Evolutionary conservation across 2,888 invertebrate genomes (phyloP), one percentile per base, ranked within the genome.

Genomic region (Caenorhabditis sp.): DNA sequence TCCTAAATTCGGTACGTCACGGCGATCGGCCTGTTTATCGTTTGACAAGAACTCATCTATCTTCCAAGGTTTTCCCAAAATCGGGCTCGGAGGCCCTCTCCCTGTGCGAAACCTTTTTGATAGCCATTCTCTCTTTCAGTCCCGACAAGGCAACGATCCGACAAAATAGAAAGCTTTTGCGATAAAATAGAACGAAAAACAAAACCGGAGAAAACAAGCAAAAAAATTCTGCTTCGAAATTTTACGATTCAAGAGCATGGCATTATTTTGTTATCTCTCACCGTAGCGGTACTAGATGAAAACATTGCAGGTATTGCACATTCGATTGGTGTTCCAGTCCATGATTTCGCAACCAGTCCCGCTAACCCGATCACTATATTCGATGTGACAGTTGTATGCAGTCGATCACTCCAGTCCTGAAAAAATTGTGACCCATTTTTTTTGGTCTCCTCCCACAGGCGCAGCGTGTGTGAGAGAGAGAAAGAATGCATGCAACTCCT

Each of bases 221-320:
- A 23, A 31, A 54, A 37, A 21, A 54, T n/a, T 19, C 26, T 24
- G 26, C n/a, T 60, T 21, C 17, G 14, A 21, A 43, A 49, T 37
- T 26, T 26, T 54, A n/a, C 10, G 23, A n/a, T 6, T 19, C 51
- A 31, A 6, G 4, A 6, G 4, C 10, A 31, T 6, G 4, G 31
- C 10, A 10, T 31, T 19, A 54, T 27, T 36, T 37, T 27, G 19
- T 8, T 8, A 66, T 53, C 12, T 24, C 66, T 62, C 27, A 82
- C 83, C 79, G 66, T 64, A 24, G 72, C 59, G 61, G 77, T 79
- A 61, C 69, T 70, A 12, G 70, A 73, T 17, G 79, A 81, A 58
- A 82, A 81, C 60, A 72, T 74, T 36, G 78, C 65, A 3, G 81
- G 80, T 26, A 77, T 79, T 26, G 73, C 63, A 62, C 82, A 83